phyloP scores from a whole-genome alignment of 1,140 invertebrate species.

The Acromyrmex heyeri region DNA sequence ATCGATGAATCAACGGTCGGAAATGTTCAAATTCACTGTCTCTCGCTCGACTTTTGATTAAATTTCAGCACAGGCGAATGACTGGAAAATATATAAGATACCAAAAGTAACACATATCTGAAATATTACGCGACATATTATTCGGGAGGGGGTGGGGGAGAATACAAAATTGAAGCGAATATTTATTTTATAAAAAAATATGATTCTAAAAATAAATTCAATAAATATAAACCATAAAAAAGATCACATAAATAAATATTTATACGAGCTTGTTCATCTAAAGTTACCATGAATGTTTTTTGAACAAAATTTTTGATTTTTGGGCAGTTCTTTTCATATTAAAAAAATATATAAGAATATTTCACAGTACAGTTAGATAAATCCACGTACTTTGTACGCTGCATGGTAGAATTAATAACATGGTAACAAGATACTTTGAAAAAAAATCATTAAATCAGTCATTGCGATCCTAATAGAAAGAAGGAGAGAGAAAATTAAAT shows the following conservation, averaged over 20 bases:
- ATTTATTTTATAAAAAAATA: constrained; percentile 26
- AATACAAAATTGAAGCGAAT: neutral
- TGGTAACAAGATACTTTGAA: neutral
- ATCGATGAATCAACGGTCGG: neutral
- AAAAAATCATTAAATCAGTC: neutral
- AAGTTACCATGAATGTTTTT: neutral
- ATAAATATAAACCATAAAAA: constrained; percentile 2
- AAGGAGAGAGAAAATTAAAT: neutral
- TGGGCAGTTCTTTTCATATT: neutral
- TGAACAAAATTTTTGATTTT: neutral
- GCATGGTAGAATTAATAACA: neutral
- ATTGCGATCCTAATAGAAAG: neutral
- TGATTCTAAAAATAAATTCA: neutral
- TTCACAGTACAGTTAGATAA: neutral
- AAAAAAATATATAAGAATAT: neutral
- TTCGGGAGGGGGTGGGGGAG: neutral
- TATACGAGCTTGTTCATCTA: neutral
- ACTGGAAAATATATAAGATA: neutral
- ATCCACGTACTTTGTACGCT: neutral
- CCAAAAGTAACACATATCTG: neutral
- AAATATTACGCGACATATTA: constrained; percentile 11
- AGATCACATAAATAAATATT: constrained; percentile 19
- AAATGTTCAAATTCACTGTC: neutral
- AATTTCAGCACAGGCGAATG: constrained; percentile 1
- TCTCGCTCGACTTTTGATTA: constrained; percentile 12